A percentile compares a stretch with the other conserved stretches of the same genome.
Conservation (phyloP, 1,140 invertebrate species). For the Lepidotrigona ventralis region DNA sequence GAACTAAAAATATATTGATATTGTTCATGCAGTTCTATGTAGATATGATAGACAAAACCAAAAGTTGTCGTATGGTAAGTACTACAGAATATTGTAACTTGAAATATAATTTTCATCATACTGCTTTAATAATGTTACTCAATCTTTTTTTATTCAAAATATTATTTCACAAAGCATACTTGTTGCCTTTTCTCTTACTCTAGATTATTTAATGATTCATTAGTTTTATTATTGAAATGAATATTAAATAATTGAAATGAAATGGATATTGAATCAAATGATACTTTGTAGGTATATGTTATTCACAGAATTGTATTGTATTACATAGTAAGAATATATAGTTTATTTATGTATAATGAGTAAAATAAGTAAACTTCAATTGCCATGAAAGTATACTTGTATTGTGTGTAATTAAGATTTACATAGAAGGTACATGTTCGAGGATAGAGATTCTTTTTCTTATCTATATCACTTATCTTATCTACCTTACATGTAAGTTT, state of each 20-base stretch:
- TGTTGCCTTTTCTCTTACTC: constrained; percentile 21
- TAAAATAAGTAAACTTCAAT: constrained; percentile 17
- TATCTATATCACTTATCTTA: constrained; percentile 54
- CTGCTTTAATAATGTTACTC: constrained; percentile 3
- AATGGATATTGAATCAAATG: not conserved
- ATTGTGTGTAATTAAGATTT: not conserved
- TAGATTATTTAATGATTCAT: not conserved
- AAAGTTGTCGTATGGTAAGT: constrained; percentile 72
- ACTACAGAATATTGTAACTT: not conserved
- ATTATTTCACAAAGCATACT: constrained; percentile 16
- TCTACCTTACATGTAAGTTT: constrained; percentile 28
- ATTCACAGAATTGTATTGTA: not conserved
- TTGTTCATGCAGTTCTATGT: constrained; percentile 43
- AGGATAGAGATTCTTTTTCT: constrained; percentile 21
- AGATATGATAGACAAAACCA: constrained; percentile 72
- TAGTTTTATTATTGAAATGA: not conserved
- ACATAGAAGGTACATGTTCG: not conserved
- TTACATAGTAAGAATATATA: not conserved
- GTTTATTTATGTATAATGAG: not conserved
- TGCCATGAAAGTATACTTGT: not conserved
- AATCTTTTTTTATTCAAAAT: not conserved
- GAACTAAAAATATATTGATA: not conserved
- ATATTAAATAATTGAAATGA: not conserved
- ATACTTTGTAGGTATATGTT: not conserved
- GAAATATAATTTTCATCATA: not conserved